Conservation (phyloP, 2,113 vertebrate species). For the Theristicus caerulescens region DNA sequence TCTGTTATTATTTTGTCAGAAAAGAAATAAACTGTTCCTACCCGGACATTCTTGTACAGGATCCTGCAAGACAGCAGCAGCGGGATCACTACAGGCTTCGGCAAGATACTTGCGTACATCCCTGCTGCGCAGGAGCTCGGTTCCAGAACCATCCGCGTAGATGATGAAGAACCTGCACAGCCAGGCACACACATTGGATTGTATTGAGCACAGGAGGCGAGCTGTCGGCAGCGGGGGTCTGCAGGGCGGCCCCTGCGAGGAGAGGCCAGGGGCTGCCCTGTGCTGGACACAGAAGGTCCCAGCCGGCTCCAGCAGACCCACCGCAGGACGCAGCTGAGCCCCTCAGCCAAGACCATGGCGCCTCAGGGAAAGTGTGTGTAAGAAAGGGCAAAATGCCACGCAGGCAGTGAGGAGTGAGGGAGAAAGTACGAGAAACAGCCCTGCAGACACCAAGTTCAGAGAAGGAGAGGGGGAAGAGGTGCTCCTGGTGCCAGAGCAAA, state of each 20-base stretch:
- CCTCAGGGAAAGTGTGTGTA: not conserved
- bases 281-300: not conserved
- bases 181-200: not conserved
- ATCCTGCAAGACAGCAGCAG: conserved; percentile 80
- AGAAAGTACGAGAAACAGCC: not conserved
- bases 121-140: conserved; percentile 82
- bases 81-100: conserved; percentile 72
- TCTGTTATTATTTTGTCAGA: not conserved
- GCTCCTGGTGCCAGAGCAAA: not conserved
- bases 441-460: not conserved
- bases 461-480: not conserved
- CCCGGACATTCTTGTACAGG: conserved; percentile 78
- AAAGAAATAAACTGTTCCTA: conserved; percentile 24
- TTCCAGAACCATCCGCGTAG: conserved; percentile 84
- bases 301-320: not conserved
- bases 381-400: not conserved
- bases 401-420: not conserved
- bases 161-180: conserved; percentile 84
- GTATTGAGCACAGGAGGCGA: not conserved
- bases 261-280: not conserved
- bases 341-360: not conserved
- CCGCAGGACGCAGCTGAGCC: not conserved
- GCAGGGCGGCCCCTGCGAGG: not conserved
- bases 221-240: not conserved
- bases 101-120: conserved; percentile 76